Evolutionary conservation across 1,140 invertebrate genomes (phyloP), one percentile per base, ranked within the genome.

Genomic region (Panagrolaimus sp.): DNA sequence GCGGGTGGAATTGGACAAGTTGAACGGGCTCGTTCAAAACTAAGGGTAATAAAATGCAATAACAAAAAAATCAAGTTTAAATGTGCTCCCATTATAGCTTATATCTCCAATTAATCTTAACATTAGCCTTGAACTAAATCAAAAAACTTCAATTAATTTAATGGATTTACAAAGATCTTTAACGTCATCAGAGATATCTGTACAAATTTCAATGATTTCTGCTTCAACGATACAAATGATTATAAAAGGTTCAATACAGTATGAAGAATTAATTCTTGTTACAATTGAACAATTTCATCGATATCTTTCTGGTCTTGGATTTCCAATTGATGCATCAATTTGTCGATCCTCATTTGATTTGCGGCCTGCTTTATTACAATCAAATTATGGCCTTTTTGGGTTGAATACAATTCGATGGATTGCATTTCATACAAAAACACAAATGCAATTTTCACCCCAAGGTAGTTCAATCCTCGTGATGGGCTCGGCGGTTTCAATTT

Each of bases 1-100:
- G 85, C 87, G 63, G 94, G 94, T 0, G 91, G 91, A 74, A 89
- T 94, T 83, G 88, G 89, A 69, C 89, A 91, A n/a, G 93, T 96
- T 0, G 94, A 97, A 83, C 86, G 88, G 69, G 94, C 95, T 46
- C 86, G 94, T 73, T 88, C 89, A 58, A 87, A 90, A 75, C 91
- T 98, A 62, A 87, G 94, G 79, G 92, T 95, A 38, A 38, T 38
- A n/a, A n/a, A n/a, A n/a, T 38, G 32, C 2, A 38, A 38, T 38
- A 7, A 38, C 7, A 4, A 38, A 4, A 38, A 7, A 38, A 38
- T 2, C 7, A 38, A 38, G 2, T 38, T 38, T 38, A 38, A 38
- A 38, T 38, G 32, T 38, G 7, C 2, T 4, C 2, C 32, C 26
- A 24, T 44, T 73, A 17, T 45, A 73, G 70, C 71, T 55, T 14